Evolutionary conservation across 1,140 invertebrate species (phyloP).

Genomic region (Elymnias hypermnestra): DNA sequence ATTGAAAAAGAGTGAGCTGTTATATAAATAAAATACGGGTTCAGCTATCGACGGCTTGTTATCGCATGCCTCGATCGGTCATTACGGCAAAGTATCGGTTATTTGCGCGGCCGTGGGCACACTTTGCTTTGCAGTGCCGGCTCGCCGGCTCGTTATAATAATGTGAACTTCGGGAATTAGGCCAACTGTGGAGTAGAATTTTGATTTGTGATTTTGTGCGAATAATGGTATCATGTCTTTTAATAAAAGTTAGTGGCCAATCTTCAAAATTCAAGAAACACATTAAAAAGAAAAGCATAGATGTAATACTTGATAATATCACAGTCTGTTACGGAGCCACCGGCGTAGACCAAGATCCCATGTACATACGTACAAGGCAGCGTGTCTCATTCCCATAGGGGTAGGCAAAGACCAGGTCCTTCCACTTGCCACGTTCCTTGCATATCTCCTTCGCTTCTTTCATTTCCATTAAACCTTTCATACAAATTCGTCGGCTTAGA

Average conservation of each 20-base stretch:
- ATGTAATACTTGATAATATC: too few relatives aligned
- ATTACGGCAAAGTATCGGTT: conserved; percentile 71
- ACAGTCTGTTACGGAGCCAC: too few relatives aligned
- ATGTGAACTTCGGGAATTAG: conserved; percentile 71
- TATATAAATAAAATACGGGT: conserved; percentile 76
- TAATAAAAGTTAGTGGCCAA: background rate
- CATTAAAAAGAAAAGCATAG: too few relatives aligned
- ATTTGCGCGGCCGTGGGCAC: conserved; percentile 64
- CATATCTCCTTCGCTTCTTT: too few relatives aligned
- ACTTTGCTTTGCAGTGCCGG: conserved; percentile 66
- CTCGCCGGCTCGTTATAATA: conserved; percentile 72
- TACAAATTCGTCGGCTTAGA: too few relatives aligned
- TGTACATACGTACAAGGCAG: too few relatives aligned
- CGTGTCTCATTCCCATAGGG: too few relatives aligned
- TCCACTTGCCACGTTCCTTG: too few relatives aligned
- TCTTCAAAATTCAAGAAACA: too few relatives aligned
- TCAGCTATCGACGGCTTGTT: conserved; percentile 75
- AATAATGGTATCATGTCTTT: conserved; percentile 13
- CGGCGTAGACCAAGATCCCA: too few relatives aligned
- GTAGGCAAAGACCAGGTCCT: too few relatives aligned
- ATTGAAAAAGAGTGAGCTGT: conserved; percentile 73
- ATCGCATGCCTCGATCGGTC: conserved; percentile 71
- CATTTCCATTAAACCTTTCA: too few relatives aligned
- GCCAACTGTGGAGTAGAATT: conserved; percentile 53
- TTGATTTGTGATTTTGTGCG: conserved; percentile 34